Evolutionary conservation across 2,888 invertebrate genomes (phyloP).

Genomic region (Luffia ferchaultella): DNA sequence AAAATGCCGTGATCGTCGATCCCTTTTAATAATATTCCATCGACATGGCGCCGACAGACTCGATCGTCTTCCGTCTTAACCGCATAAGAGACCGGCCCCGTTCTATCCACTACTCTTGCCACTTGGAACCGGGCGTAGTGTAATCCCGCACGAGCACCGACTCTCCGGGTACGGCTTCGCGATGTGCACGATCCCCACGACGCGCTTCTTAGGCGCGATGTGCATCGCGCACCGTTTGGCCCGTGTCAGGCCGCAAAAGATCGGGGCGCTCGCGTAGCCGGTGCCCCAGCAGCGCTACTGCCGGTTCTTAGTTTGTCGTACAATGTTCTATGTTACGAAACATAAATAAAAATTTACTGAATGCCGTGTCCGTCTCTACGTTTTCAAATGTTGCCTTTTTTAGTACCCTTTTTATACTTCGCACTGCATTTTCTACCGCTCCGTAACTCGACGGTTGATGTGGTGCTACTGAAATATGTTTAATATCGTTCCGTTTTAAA

Average conservation of each 20-base stretch:
- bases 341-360: not conserved
- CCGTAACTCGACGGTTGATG: not conserved
- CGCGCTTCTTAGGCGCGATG: not conserved
- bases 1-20: not conserved
- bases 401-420: not conserved
- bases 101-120: not conserved
- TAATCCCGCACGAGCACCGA: not conserved
- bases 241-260: not conserved
- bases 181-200: not conserved
- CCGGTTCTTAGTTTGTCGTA: not conserved
- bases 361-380: not conserved
- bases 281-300: not conserved
- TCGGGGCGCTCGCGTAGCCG: not conserved
- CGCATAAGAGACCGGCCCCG: conserved; percentile 6
- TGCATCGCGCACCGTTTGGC: not conserved
- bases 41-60: conserved; percentile 6
- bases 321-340: not conserved
- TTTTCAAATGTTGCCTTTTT: not conserved
- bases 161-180: not conserved
- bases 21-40: conserved; percentile 7
- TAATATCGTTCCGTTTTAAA: not conserved
- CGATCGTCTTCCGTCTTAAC: conserved; percentile 3
- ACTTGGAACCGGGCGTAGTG: not conserved
- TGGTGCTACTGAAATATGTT: not conserved
- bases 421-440: not conserved